Base-by-base conservation (phyloP, 2,113 vertebrate species). In the Sterna hirundo region DNA sequence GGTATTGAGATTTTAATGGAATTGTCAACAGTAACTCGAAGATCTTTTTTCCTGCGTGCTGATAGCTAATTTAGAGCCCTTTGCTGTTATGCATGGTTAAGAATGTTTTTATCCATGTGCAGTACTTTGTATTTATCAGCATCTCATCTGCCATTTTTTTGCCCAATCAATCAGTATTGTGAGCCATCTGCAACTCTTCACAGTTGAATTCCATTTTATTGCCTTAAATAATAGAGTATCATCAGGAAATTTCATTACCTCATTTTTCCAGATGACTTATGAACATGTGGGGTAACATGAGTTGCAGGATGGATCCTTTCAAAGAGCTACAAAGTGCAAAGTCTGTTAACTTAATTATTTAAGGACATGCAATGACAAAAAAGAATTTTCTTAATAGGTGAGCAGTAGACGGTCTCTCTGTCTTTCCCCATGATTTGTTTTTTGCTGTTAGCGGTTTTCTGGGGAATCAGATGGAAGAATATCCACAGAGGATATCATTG, bases 171-270 rank as follows among this genome's bases (percentile, higher is more conserved):
- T 58, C 13, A 4, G 32, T 84, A 55, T 84, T 94, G 86, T 82
- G 55, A 88, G 55, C 89, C 95, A 96, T 96, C 95, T 97, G 94
- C 89, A 94, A 60, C 86, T 84, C 80, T 91, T 96, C 91, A 97
- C 91, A 92, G 88, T 81, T 96, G 93, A 94, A 80, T 92, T 91
- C 74, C 81, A 78, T 94, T 96, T 93, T 92, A 91, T 84, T 96
- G 94, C 76, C 38, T 91, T 88, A 90, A 94, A 92, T 96, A 96
- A 92, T 81, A 75, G 77, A 92, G 29, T 46, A 47, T 71, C 64
- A 93, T 89, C 60, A 89, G 57, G 60, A 95, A 96, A 89, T 92
- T 66, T 95, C n/a, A 95, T 90, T 91, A 47, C 42, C 55, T 94
- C 68, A 75, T 96, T 94, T 94, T 93, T 95, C 80, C 77, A 84